These are phyloP conservation scores for Toxonevra muliebris DNA, from an alignment of 2,888 invertebrate genomes.

Conservation along the genomic window DNA sequence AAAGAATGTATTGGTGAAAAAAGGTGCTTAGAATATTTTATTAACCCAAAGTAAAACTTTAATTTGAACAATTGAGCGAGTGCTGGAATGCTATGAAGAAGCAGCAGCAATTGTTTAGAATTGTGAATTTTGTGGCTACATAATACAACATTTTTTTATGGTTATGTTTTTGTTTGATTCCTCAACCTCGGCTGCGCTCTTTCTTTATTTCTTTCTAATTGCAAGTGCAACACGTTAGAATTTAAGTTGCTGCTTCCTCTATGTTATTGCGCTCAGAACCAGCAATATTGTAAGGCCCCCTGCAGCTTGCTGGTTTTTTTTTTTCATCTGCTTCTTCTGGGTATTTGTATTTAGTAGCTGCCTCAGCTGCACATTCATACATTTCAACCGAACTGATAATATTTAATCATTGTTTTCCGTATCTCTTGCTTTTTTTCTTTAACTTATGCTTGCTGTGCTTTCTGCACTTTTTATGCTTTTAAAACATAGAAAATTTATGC, in stretches of 20 bases:
- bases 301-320: background rate
- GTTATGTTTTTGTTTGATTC: no score
- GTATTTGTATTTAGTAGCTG: no score
- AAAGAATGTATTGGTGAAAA: conserved; percentile 11
- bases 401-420: conserved; percentile 8
- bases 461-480: background rate
- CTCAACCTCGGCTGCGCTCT: background rate
- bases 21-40: conserved; percentile 2
- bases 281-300: conserved; percentile 11
- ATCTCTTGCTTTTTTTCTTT: background rate
- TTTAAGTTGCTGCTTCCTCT: background rate
- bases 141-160: no score
- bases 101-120: no score
- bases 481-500: background rate
- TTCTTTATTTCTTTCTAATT: conserved; percentile 18
- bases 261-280: conserved; percentile 3
- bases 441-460: background rate
- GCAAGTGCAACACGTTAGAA: background rate
- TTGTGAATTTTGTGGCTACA: no score
- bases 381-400: conserved; percentile 21
- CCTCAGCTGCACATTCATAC: background rate
- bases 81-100: background rate
- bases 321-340: no score
- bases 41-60: background rate
- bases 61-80: background rate